Conservation (phyloP, 1,140 invertebrate species). For the Maconellicoccus hirsutus region DNA sequence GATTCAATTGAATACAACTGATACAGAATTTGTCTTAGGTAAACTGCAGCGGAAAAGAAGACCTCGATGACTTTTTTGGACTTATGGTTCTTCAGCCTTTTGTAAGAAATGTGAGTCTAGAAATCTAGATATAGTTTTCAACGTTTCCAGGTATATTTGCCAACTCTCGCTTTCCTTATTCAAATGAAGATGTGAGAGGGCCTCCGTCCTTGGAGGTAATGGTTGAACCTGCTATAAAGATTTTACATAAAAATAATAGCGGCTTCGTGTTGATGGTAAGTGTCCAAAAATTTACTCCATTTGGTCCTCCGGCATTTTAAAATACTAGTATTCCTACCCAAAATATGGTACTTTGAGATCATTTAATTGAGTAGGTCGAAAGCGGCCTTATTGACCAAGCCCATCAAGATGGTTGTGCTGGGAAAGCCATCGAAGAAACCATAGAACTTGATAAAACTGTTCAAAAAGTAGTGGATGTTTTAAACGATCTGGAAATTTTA, state of each 20-base stretch:
- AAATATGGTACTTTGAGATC: too few species aligned
- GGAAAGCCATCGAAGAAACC: slow-evolving; percentile 65
- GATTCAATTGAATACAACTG: slow-evolving; percentile 41
- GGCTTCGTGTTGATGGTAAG: slow-evolving; percentile 64
- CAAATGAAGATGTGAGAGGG: slow-evolving; percentile 48
- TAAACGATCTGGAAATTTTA: slow-evolving; percentile 25
- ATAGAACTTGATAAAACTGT: slow-evolving; percentile 66
- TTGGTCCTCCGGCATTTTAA: too few species aligned
- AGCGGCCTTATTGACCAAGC: slow-evolving; percentile 78
- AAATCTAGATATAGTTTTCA: too few species aligned
- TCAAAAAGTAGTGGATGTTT: slow-evolving; percentile 33
- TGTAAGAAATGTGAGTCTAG: too few species aligned
- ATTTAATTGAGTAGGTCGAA: too few species aligned
- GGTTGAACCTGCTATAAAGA: slow-evolving; percentile 70
- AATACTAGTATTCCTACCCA: too few species aligned
- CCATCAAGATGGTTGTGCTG: slow-evolving; percentile 70
- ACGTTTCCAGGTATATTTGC: slow-evolving; percentile 50
- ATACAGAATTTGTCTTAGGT: slow-evolving; percentile 61
- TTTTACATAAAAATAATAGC: slow-evolving; percentile 60
- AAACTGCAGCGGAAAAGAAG: slow-evolving; percentile 29
- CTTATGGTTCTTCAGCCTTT: too few species aligned
- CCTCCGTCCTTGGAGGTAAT: slow-evolving; percentile 73
- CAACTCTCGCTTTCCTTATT: slow-evolving; percentile 58
- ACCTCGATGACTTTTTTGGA: too few species aligned
- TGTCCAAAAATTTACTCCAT: too few species aligned